Conservation (phyloP, 1,140 invertebrate genomes). For the Diorhabda sublineata region DNA sequence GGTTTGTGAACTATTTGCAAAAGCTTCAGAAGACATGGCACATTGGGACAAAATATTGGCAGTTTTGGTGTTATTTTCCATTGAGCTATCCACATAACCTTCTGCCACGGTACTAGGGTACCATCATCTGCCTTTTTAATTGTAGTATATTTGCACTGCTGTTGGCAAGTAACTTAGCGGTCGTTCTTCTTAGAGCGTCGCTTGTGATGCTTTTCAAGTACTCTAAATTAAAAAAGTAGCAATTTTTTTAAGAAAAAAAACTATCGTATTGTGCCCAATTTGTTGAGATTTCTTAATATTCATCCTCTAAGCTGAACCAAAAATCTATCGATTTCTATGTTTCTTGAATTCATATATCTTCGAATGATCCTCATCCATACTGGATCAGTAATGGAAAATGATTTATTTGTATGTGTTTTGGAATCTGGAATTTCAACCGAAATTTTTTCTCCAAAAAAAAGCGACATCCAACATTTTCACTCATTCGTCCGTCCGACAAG, state of each 20-base stretch:
- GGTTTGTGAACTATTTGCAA: too few relatives aligned
- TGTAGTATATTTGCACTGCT: neutral
- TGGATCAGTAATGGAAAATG: too few relatives aligned
- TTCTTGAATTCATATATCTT: too few relatives aligned
- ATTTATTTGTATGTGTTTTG: too few relatives aligned
- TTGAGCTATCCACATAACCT: neutral
- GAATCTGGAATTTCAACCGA: too few relatives aligned
- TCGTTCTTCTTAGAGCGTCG: neutral
- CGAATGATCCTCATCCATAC: too few relatives aligned
- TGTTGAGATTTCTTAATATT: neutral
- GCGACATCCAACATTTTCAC: too few relatives aligned
- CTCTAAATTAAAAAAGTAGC: neutral
- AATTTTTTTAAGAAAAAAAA: neutral
- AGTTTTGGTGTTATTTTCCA: neutral
- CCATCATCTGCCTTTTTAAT: neutral
- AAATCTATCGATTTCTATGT: too few relatives aligned
- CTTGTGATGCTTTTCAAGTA: neutral
- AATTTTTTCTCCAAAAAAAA: too few relatives aligned
- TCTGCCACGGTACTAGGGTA: neutral
- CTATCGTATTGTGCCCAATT: too few relatives aligned
- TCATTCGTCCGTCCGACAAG: too few relatives aligned
- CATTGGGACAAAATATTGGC: constrained; percentile 1
- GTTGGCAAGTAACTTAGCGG: constrained; percentile 1
- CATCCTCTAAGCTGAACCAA: neutral
- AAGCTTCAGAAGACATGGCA: neutral